phyloP scores from a whole-genome alignment of 2,797 vertebrate genomes.

The Sebastes hopkinsi region DNA sequence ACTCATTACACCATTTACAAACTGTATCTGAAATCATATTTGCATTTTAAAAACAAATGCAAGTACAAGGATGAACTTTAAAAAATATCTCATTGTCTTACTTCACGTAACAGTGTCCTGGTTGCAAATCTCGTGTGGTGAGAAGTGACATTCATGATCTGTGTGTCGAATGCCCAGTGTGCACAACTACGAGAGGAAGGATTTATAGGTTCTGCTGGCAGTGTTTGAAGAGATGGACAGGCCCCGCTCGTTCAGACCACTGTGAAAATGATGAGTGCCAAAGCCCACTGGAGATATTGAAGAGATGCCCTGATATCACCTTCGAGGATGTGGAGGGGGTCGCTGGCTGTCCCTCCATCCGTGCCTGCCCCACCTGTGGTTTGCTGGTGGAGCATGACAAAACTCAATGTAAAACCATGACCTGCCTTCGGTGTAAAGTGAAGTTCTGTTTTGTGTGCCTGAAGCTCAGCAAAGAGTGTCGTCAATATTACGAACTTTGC shows the following conservation, averaged over 20 bases:
- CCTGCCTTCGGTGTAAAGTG: slow-evolving; percentile 23
- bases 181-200: accelerated
- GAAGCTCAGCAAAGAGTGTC: slow-evolving; percentile 14
- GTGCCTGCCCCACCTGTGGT: slow-evolving; percentile 62
- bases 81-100: neutral
- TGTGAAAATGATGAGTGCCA: slow-evolving; percentile 44
- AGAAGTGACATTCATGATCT: neutral
- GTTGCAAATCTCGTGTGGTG: slow-evolving; percentile 17
- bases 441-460: slow-evolving; percentile 69
- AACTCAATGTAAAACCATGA: neutral
- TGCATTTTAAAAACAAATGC: neutral
- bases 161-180: slow-evolving; percentile 37
- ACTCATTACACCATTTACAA: neutral
- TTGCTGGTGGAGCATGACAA: slow-evolving; percentile 33
- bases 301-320: slow-evolving; percentile 22
- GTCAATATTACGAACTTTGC: neutral
- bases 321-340: slow-evolving; percentile 7
- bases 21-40: neutral
- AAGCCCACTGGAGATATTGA: slow-evolving; percentile 23
- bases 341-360: slow-evolving; percentile 38
- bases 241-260: neutral
- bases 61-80: neutral
- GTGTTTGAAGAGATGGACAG: slow-evolving; percentile 61
- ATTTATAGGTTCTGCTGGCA: slow-evolving; percentile 64
- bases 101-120: slow-evolving; percentile 40